Conservation (phyloP, 2,113 vertebrate genomes). For the Sylvia atricapilla region DNA sequence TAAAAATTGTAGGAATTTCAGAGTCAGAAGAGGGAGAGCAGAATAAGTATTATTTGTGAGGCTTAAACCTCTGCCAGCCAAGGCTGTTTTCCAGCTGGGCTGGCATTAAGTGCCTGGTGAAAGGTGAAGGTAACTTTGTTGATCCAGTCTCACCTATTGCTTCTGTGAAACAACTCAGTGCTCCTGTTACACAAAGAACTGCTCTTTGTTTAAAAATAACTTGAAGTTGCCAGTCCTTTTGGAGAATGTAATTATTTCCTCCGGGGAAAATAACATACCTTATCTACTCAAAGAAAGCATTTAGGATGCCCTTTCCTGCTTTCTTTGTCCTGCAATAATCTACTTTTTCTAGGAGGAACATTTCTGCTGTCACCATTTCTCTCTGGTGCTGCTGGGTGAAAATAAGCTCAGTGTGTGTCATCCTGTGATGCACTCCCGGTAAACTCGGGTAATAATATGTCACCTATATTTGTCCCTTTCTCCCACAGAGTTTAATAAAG, state of each 20-base stretch:
- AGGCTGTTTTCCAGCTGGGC: neutral
- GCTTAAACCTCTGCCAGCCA: neutral
- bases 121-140: neutral
- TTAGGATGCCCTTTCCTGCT: constrained; percentile 40
- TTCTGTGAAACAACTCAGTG: neutral
- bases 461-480: neutral
- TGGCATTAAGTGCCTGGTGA: neutral
- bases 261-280: constrained; percentile 25
- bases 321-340: constrained; percentile 32
- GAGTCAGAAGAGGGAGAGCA: neutral
- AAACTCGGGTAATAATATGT: neutral
- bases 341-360: neutral
- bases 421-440: neutral
- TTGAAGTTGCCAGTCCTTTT: constrained; percentile 33
- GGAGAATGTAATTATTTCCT: constrained; percentile 30
- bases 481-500: neutral
- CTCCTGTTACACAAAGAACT: neutral
- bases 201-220: constrained; percentile 50
- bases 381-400: constrained; percentile 20
- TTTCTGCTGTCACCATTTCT: constrained; percentile 50
- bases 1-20: neutral
- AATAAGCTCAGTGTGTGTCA: neutral
- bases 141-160: neutral
- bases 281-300: constrained; percentile 61
- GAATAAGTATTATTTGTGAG: neutral